phyloP scores from a whole-genome alignment of 2,797 vertebrate species.

The Hyperoplus lanceolatus region DNA sequence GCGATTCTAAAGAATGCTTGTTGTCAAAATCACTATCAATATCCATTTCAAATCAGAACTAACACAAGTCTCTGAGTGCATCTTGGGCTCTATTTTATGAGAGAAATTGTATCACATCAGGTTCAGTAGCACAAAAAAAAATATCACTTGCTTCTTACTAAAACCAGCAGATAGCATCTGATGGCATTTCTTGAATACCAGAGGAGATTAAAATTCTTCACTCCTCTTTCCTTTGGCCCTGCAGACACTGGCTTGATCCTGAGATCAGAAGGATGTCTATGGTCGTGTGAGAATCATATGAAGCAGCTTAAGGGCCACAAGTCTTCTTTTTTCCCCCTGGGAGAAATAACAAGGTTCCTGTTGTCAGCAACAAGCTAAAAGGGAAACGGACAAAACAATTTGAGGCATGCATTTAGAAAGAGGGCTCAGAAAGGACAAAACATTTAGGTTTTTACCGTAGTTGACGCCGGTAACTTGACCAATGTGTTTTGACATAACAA shows the following conservation, averaged over 20 bases:
- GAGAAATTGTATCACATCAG: not conserved
- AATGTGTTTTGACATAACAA: not conserved
- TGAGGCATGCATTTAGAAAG: too few species aligned
- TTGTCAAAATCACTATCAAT: not conserved
- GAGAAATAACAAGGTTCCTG: constrained; percentile 42
- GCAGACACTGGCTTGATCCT: constrained; percentile 32
- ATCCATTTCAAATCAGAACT: not conserved
- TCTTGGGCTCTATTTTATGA: not conserved
- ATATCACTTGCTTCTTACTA: constrained; percentile 3
- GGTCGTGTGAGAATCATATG: constrained; percentile 89
- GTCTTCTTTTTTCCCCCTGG: not conserved
- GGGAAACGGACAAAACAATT: constrained; percentile 1
- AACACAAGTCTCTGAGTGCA: not conserved
- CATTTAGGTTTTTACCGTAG: too few species aligned
- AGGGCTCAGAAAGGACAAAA: not conserved
- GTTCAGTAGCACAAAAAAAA: not conserved
- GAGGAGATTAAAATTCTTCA: not conserved
- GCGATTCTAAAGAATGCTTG: not conserved
- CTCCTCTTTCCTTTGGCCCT: constrained; percentile 3
- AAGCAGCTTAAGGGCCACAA: constrained; percentile 82
- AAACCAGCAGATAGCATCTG: not conserved
- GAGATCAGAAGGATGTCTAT: constrained; percentile 41
- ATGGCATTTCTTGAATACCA: constrained; percentile 6
- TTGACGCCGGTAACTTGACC: too few species aligned
- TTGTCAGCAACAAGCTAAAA: constrained; percentile 17